Conservation (phyloP, 2,113 vertebrate genomes). For the Leptobrachium leishanense region DNA sequence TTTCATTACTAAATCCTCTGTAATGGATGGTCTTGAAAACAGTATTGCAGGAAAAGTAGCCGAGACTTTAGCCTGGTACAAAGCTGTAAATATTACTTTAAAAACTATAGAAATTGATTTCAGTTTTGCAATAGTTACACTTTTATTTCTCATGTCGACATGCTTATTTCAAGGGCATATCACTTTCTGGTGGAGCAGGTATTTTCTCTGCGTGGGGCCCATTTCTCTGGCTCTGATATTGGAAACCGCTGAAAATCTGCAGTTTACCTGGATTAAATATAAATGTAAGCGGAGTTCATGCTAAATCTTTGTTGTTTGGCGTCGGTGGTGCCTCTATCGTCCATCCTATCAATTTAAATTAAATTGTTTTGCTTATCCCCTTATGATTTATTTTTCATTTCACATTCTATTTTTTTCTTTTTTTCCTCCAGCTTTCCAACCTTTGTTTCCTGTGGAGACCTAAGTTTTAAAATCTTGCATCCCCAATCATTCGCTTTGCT, state of each 20-base stretch:
- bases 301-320: slow-evolving; percentile 45
- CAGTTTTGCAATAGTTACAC: slow-evolving; percentile 48
- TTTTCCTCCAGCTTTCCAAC: slow-evolving; percentile 41
- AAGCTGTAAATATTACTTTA: slow-evolving; percentile 27
- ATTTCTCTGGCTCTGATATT: slow-evolving; percentile 41
- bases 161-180: slow-evolving; percentile 50
- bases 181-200: slow-evolving; percentile 42
- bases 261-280: slow-evolving; percentile 50
- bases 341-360: slow-evolving; percentile 50
- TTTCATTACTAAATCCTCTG: slow-evolving; percentile 38
- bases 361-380: slow-evolving; percentile 51
- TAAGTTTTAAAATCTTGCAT: slow-evolving; percentile 49
- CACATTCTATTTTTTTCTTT: slow-evolving; percentile 37
- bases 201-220: slow-evolving; percentile 48
- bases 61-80: background rate
- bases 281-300: slow-evolving; percentile 45
- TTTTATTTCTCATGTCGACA: slow-evolving; percentile 45
- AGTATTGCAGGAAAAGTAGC: slow-evolving; percentile 13
- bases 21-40: slow-evolving; percentile 25
- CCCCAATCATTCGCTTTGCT: slow-evolving; percentile 47
- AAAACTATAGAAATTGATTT: slow-evolving; percentile 47
- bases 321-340: slow-evolving; percentile 43
- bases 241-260: slow-evolving; percentile 41
- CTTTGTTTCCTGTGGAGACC: slow-evolving; percentile 46
- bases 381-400: slow-evolving; percentile 49